These are phyloP conservation scores for Lepidocyrtoides sp. DNA, from an alignment of 2,888 invertebrate genomes.

Conservation along the genomic window DNA sequence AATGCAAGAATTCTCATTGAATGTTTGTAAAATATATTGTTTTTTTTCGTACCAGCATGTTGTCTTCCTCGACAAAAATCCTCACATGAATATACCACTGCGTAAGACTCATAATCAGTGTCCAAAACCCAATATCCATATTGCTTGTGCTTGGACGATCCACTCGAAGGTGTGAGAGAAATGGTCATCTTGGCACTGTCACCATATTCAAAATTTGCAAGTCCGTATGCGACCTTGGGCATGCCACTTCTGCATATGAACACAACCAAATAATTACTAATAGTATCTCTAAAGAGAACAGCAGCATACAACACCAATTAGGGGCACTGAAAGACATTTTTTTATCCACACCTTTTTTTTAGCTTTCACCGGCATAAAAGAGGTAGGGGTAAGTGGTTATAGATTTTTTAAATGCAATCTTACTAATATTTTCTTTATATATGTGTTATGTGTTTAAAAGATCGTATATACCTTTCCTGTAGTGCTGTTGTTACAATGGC, in stretches of 20 bases:
- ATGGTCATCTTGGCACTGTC: conserved; percentile 85
- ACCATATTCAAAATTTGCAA: conserved; percentile 85
- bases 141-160: conserved; percentile 80
- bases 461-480: conserved; percentile 83
- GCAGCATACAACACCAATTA: too few species aligned
- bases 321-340: too few species aligned
- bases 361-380: too few species aligned
- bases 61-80: conserved; percentile 85
- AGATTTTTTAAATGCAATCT: too few species aligned
- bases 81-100: conserved; percentile 85
- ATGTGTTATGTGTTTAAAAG: background rate
- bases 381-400: too few species aligned
- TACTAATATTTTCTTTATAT: too few species aligned
- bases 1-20: too few species aligned
- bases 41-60: conserved; percentile 81
- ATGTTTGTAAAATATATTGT: background rate
- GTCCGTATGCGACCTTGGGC: conserved; percentile 85
- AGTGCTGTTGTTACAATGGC: conserved; percentile 84
- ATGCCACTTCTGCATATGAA: conserved; percentile 83
- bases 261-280: background rate
- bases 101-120: conserved; percentile 85
- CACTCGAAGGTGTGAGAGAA: conserved; percentile 82
- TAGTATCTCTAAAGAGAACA: too few species aligned
- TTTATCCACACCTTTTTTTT: too few species aligned
- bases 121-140: conserved; percentile 85